These are phyloP conservation scores for Aphodius sticticus DNA, from an alignment of 2,888 invertebrate species.

Conservation along the genomic window DNA sequence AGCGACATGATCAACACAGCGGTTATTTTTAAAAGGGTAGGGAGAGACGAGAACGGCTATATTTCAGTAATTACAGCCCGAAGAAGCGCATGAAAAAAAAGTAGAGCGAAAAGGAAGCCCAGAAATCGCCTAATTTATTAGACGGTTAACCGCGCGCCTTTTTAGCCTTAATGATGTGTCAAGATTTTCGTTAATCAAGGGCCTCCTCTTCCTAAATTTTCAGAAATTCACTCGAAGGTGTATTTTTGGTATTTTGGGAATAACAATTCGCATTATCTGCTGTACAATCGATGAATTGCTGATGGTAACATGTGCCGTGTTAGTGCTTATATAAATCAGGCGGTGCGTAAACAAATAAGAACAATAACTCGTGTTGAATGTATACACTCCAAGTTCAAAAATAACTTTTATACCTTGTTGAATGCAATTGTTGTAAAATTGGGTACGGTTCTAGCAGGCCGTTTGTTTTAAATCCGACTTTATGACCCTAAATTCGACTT, in stretches of 20 bases:
- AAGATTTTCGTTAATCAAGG: background rate
- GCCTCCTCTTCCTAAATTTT: too few relatives aligned
- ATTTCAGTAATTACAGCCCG: too few relatives aligned
- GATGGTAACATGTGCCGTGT: background rate
- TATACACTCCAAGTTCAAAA: slow-evolving; percentile 4
- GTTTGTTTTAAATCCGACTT: background rate
- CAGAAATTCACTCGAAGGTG: too few relatives aligned
- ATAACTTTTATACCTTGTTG: background rate
- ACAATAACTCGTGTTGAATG: background rate
- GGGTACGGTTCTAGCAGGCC: background rate
- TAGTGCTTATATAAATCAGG: slow-evolving; percentile 4
- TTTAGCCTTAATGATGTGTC: background rate
- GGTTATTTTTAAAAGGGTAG: background rate
- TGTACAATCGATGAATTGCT: background rate
- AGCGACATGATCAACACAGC: background rate
- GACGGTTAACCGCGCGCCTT: too few relatives aligned
- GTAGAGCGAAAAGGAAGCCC: background rate
- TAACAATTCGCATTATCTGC: background rate
- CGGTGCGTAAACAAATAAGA: background rate
- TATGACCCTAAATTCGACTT: background rate
- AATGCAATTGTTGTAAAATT: slow-evolving; percentile 4
- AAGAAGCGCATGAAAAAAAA: background rate
- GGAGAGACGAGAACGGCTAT: background rate
- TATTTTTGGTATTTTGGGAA: background rate
- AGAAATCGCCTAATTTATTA: too few relatives aligned